Evolutionary conservation across 1,140 invertebrate species (phyloP).

Genomic region (Capitella teleta): DNA sequence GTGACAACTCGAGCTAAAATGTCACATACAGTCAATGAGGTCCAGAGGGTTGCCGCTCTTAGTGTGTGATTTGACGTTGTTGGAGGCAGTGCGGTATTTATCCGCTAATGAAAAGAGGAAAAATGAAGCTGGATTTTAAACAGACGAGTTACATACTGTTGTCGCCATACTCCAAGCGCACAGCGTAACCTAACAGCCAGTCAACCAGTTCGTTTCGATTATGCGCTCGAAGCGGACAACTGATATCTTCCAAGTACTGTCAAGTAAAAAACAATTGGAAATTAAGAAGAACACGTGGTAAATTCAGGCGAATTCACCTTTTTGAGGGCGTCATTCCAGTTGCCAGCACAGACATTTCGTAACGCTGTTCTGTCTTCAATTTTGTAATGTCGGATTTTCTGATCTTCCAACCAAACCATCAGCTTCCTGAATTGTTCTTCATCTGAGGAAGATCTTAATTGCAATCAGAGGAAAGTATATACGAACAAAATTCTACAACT

Average conservation of each 20-base stretch:
- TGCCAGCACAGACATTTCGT: constrained; percentile 49
- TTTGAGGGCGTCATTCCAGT: constrained; percentile 63
- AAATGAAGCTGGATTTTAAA: too few relatives aligned
- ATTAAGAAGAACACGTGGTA: too few relatives aligned
- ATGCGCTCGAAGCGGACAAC: constrained; percentile 46
- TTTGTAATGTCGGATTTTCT: constrained; percentile 79
- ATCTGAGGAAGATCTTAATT: constrained; percentile 44
- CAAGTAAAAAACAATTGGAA: constrained; percentile 16
- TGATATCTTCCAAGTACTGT: constrained; percentile 64
- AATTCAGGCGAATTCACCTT: too few relatives aligned
- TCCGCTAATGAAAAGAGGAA: too few relatives aligned
- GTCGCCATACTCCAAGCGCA: constrained; percentile 70
- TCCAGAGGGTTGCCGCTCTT: too few relatives aligned
- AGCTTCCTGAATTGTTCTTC: constrained; percentile 64
- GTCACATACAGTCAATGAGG: too few relatives aligned
- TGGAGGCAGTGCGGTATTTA: too few relatives aligned
- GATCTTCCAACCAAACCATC: constrained; percentile 83
- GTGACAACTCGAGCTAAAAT: too few relatives aligned
- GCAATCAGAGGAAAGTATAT: not conserved
- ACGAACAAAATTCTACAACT: not conserved
- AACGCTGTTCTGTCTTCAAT: constrained; percentile 67
- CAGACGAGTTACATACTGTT: constrained; percentile 62
- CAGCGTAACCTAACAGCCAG: constrained; percentile 74
- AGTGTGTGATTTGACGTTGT: too few relatives aligned
- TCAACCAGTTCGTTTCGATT: constrained; percentile 57